Percentiles rank a stretch among this genome's conserved stretches.
phyloP scores from a whole-genome alignment of 2,113 vertebrate species.

The Nymphicus hollandicus region DNA sequence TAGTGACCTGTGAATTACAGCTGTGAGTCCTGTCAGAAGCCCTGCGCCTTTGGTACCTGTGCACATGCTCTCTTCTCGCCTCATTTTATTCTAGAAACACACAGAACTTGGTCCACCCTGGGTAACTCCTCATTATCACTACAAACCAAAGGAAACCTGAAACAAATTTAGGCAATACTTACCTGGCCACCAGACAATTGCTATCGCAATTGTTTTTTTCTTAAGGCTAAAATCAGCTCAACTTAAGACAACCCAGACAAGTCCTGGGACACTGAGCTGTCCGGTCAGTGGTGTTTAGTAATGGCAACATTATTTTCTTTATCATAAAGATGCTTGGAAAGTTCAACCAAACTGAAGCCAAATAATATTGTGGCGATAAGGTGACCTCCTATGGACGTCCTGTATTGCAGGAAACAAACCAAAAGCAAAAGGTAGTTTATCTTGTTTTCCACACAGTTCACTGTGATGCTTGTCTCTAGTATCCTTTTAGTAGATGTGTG shows the following conservation, averaged over 20 bases:
- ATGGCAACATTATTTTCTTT: background rate
- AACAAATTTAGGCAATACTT: background rate
- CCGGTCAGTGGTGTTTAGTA: background rate
- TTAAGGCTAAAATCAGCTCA: background rate
- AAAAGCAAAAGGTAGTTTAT: background rate
- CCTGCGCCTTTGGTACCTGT: background rate
- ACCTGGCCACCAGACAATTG: background rate
- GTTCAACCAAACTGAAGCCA: background rate
- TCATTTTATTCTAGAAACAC: background rate
- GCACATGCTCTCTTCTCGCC: accelerated
- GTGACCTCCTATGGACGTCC: background rate
- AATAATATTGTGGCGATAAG: background rate
- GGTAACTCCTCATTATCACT: background rate
- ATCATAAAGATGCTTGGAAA: background rate
- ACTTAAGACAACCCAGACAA: background rate
- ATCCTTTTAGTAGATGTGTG: background rate
- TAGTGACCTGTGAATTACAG: background rate
- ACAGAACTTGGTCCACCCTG: background rate
- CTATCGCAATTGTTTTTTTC: background rate
- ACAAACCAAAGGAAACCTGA: background rate
- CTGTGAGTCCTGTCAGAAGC: background rate
- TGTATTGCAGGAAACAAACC: background rate
- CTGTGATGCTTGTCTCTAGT: background rate
- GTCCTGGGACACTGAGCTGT: background rate
- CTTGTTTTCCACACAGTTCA: background rate